phyloP scores from a whole-genome alignment of 2,888 invertebrate genomes.

The Monochamus alternatus region DNA sequence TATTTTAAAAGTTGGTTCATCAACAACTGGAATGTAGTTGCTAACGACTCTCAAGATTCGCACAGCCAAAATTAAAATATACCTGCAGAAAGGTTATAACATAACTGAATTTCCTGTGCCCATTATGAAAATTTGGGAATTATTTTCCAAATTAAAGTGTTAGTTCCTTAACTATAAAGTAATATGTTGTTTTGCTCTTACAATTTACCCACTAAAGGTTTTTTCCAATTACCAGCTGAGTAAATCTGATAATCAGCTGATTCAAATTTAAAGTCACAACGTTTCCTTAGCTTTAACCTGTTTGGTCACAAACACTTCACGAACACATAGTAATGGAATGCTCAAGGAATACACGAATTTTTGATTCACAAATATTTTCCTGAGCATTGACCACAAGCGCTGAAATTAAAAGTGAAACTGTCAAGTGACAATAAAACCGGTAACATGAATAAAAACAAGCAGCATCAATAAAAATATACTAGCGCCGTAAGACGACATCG shows the following conservation, averaged over 20 bases:
- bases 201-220: neutral
- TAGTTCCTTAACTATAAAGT: too few relatives aligned
- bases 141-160: too few relatives aligned
- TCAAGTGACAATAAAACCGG: slow-evolving; percentile 65
- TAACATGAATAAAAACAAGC: slow-evolving; percentile 54
- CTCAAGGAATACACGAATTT: slow-evolving; percentile 19
- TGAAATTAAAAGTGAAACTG: slow-evolving; percentile 64
- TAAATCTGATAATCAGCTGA: slow-evolving; percentile 30
- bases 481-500: slow-evolving; percentile 35
- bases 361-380: slow-evolving; percentile 32
- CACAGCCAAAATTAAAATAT: neutral
- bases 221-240: neutral
- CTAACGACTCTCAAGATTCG: neutral
- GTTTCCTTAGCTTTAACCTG: neutral
- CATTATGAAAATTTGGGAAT: too few relatives aligned
- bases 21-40: slow-evolving; percentile 1
- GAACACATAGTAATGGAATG: slow-evolving; percentile 20
- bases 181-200: neutral
- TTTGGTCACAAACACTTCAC: slow-evolving; percentile 21
- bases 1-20: neutral
- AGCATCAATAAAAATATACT: slow-evolving; percentile 59
- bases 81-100: neutral
- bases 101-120: neutral
- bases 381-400: slow-evolving; percentile 47
- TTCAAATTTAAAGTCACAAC: slow-evolving; percentile 19